phyloP scores from a whole-genome alignment of 2,113 vertebrate species.

The Syrrhaptes paradoxus region DNA sequence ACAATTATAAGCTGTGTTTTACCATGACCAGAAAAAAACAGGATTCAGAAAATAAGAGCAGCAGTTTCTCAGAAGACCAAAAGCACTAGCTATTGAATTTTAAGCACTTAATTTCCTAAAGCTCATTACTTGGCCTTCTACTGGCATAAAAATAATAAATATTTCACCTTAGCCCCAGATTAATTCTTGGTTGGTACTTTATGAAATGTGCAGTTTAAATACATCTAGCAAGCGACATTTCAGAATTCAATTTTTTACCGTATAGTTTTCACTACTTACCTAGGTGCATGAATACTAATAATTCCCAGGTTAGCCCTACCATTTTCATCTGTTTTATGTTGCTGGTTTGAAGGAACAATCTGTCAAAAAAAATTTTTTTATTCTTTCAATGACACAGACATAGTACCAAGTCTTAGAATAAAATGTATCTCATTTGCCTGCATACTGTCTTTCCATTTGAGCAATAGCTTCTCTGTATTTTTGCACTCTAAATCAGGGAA shows the following conservation, averaged over 20 bases:
- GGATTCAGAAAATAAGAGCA: neutral
- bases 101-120: neutral
- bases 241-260: neutral
- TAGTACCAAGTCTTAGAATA: neutral
- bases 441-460: neutral
- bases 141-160: neutral
- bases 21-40: neutral
- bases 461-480: neutral
- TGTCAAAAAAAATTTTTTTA: constrained; percentile 34
- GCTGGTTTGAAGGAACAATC: constrained; percentile 73
- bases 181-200: neutral
- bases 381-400: neutral
- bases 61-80: neutral
- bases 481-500: neutral
- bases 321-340: constrained; percentile 78
- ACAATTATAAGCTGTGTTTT: neutral
- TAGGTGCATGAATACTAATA: constrained; percentile 77
- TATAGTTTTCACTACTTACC: constrained; percentile 78
- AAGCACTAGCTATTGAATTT: neutral
- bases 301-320: constrained; percentile 84
- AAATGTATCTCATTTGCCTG: neutral
- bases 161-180: neutral
- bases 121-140: neutral
- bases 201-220: neutral
- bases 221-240: neutral